A percentile compares a stretch with the other conserved stretches of the same genome.
phyloP scores from a whole-genome alignment of 2,113 vertebrate species.

The Anhinga rufa region DNA sequence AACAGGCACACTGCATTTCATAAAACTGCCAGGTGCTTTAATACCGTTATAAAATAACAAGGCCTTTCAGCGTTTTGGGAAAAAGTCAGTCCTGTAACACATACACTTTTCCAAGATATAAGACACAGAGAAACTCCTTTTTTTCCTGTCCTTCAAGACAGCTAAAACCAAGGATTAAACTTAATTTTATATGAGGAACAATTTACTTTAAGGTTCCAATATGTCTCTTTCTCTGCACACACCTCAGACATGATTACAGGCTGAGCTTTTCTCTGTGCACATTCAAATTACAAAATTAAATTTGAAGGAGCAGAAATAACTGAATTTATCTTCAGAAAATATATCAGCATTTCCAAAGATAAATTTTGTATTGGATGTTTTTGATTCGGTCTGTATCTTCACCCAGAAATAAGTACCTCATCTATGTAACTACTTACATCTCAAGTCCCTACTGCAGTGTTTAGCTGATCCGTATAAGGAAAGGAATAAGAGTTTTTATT shows the following conservation, averaged over 20 bases:
- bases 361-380: neutral
- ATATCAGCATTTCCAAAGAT: neutral
- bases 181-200: neutral
- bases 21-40: neutral
- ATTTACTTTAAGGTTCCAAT: neutral
- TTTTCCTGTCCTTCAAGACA: neutral
- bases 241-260: neutral
- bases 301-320: neutral
- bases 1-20: neutral
- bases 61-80: neutral
- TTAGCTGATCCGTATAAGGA: neutral
- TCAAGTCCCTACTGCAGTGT: neutral
- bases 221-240: neutral
- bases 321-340: neutral
- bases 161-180: neutral
- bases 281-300: neutral
- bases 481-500: neutral
- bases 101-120: neutral
- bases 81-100: neutral
- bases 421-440: neutral
- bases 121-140: neutral
- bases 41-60: neutral
- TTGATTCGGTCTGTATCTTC: neutral
- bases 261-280: neutral
- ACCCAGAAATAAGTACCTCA: neutral